Base-by-base conservation (phyloP, 1,140 invertebrate species). In the Teleogryllus occipitalis region DNA sequence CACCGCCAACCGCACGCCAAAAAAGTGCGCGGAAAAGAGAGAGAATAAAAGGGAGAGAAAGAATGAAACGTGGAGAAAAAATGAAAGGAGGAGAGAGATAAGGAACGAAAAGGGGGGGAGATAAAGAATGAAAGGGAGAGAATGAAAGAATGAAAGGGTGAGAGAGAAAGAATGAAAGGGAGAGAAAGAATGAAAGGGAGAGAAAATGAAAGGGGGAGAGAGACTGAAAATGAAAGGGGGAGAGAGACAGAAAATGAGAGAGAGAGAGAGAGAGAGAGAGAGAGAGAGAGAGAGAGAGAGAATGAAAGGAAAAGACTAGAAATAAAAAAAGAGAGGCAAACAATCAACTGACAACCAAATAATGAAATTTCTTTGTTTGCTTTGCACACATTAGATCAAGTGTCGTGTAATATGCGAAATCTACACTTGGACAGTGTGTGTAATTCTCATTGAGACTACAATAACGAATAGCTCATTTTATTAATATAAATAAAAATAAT, bases 101-200 rank as follows among this genome's bases (percentile, higher is more conserved):
- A 15, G n/a, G 6, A 72, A 72, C 6, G n/a, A n/a, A n/a, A 72
- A 6, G n/a, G n/a, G 54, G 54, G n/a, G 65, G n/a, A 72, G 6
- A 1, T 15, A 72, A 15, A 6, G 6, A 72, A 72, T 72, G n/a
- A n/a, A n/a, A 72, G n/a, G n/a, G n/a, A 15, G n/a, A 72, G 1
- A 72, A 1, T 1, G 65, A 72, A 72, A 15, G 65, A 72, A 72
- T 2, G 1, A n/a, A 72, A 15, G 65, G n/a, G n/a, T 3, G 65
- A n/a, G 1, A 6, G 65, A 72, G 1, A 72, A 15, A 72, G n/a
- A 14, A 72, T 2, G 10, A 79, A 54, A 80, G 14, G 49, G 73
- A 74, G 18, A 65, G 80, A 54, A 65, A 21, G 8, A 82, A 82
- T 8, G 75, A 54, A 79, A 76, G 47, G 47, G 80, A 49, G 65